Percentiles rank a stretch among this genome's conserved stretches.
phyloP scores from a whole-genome alignment of 2,113 vertebrate genomes.

The Xenopus borealis region DNA sequence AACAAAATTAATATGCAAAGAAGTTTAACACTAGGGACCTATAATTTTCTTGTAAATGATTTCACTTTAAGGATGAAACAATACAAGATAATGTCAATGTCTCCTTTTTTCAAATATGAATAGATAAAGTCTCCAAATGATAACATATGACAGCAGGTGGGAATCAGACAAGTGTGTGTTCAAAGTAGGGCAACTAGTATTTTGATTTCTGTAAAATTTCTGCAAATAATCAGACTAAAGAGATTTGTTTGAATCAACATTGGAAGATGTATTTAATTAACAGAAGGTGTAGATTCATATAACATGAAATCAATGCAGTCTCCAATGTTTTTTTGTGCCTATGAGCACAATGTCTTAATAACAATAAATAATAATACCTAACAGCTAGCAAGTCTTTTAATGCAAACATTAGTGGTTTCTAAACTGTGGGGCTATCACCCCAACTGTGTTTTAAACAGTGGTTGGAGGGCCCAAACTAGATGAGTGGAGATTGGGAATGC shows the following conservation, averaged over 20 bases:
- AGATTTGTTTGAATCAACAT: constrained; percentile 63
- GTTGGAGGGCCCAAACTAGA: too few relatives aligned
- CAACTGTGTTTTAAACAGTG: too few relatives aligned
- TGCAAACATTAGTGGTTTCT: too few relatives aligned
- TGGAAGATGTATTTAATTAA: constrained; percentile 66
- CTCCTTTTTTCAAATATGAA: constrained; percentile 69
- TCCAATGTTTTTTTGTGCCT: too few relatives aligned
- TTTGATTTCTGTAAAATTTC: constrained; percentile 81
- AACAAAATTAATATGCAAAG: constrained; percentile 99
- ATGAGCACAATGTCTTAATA: too few relatives aligned
- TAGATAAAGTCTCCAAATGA: constrained; percentile 83
- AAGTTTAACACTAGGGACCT: constrained; percentile 88
- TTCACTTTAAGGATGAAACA: constrained; percentile 91
- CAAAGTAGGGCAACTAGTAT: constrained; percentile 71
- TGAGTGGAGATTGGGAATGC: too few relatives aligned
- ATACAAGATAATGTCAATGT: constrained; percentile 83
- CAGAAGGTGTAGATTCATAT: constrained; percentile 47
- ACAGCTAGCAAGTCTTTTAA: too few relatives aligned
- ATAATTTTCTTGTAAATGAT: constrained; percentile 95
- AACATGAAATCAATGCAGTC: background rate
- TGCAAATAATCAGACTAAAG: constrained; percentile 72
- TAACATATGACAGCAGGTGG: constrained; percentile 93
- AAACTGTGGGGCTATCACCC: too few relatives aligned
- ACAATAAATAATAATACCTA: too few relatives aligned
- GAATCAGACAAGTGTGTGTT: constrained; percentile 79